Conservation (phyloP, 2,113 vertebrate species). For the Clarias macrocephalus region DNA sequence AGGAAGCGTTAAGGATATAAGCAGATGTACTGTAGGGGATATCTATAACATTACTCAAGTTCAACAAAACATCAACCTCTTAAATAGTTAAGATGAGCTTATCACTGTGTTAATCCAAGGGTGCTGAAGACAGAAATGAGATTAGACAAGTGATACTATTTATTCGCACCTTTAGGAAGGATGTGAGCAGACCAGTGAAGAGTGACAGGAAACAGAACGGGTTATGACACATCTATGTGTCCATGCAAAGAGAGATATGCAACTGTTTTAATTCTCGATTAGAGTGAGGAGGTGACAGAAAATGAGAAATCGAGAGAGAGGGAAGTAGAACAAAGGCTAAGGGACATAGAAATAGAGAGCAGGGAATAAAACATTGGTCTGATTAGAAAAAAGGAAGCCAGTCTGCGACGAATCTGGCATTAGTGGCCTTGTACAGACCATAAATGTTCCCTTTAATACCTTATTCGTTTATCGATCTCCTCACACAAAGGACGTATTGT, state of each 20-base stretch:
- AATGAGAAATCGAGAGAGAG: constrained; percentile 4
- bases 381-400: constrained; percentile 28
- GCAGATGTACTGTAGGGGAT: not conserved
- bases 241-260: constrained; percentile 1
- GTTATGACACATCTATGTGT: constrained; percentile 23
- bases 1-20: not conserved
- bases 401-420: constrained; percentile 28
- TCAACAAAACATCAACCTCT: not conserved
- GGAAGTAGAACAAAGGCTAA: not conserved
- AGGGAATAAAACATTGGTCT: not conserved
- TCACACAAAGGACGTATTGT: constrained; percentile 29
- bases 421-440: constrained; percentile 18
- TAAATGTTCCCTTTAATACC: constrained; percentile 33
- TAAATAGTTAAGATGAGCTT: not conserved
- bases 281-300: constrained; percentile 5
- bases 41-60: not conserved
- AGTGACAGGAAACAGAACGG: constrained; percentile 1
- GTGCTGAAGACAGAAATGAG: not conserved
- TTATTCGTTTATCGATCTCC: constrained; percentile 4
- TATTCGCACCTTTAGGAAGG: constrained; percentile 19
- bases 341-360: not conserved
- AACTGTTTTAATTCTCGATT: constrained; percentile 13
- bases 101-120: not conserved
- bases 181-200: constrained; percentile 17
- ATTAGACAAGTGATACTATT: constrained; percentile 8